phyloP scores from a whole-genome alignment of 2,888 invertebrate genomes.

The Tetranychus piercei region DNA sequence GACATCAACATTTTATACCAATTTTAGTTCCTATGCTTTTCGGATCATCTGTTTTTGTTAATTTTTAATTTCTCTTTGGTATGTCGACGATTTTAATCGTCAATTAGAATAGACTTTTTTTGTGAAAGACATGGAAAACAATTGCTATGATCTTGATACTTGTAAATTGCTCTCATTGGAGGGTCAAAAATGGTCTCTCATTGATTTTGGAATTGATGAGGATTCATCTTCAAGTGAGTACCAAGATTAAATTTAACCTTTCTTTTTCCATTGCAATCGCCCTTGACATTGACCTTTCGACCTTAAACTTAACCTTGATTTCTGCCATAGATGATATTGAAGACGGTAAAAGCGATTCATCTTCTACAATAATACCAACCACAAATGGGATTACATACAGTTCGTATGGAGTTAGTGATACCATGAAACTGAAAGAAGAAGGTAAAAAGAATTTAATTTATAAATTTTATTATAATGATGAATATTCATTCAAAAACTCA shows the following conservation, averaged over 20 bases:
- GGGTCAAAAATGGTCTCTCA: neutral
- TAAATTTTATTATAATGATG: neutral
- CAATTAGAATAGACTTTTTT: no score
- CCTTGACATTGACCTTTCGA: neutral
- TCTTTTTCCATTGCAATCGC: neutral
- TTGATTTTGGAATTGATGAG: neutral
- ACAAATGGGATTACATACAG: neutral
- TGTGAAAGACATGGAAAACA: neutral
- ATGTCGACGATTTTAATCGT: neutral
- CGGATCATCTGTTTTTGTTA: neutral
- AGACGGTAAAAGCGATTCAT: neutral
- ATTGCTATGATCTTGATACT: neutral
- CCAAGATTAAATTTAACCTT: neutral
- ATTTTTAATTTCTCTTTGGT: neutral
- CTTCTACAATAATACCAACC: neutral
- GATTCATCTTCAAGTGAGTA: neutral
- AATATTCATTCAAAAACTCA: neutral
- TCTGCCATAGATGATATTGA: neutral
- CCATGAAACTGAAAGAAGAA: slow-evolving; percentile 20
- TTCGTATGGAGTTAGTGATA: slow-evolving; percentile 12
- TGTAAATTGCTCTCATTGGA: neutral
- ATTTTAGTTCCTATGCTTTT: no score
- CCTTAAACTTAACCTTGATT: neutral
- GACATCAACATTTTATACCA: no score
- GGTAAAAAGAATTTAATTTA: neutral